These are phyloP conservation scores for Psococerastis gibbosa DNA, from an alignment of 2,888 invertebrate genomes.

Conservation along the genomic window DNA sequence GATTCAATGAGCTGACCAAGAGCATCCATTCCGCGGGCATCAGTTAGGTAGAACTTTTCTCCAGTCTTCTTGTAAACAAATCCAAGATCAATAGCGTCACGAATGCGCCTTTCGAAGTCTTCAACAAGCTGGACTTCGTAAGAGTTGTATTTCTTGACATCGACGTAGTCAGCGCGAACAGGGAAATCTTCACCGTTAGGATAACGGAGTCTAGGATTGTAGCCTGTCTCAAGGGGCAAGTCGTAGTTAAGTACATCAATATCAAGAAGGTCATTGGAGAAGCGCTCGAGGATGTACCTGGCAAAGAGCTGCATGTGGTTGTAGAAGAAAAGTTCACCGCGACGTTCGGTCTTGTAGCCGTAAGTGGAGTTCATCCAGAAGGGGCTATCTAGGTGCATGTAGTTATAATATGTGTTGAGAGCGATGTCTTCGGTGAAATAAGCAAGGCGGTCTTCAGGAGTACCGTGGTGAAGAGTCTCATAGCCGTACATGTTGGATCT, in stretches of 20 bases:
- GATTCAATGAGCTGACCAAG: conserved; percentile 25
- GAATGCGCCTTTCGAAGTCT: conserved; percentile 33
- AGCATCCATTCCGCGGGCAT: conserved; percentile 22
- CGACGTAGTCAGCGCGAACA: conserved; percentile 33
- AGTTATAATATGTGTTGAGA: conserved; percentile 44
- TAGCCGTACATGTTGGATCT: conserved; percentile 4
- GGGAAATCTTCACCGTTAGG: conserved; percentile 41
- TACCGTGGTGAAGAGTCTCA: conserved; percentile 24
- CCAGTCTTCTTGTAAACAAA: conserved; percentile 21
- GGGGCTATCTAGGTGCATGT: conserved; percentile 39
- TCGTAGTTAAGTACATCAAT: conserved; percentile 37
- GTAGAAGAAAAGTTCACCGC: conserved; percentile 43
- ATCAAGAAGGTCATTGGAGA: conserved; percentile 47
- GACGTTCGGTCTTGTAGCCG: conserved; percentile 31
- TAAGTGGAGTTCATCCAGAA: conserved; percentile 38
- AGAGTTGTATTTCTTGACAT: conserved; percentile 20
- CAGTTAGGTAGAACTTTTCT: conserved; percentile 18
- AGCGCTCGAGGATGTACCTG: conserved; percentile 54
- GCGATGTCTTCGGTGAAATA: conserved; percentile 55
- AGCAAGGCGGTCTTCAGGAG: conserved; percentile 36
- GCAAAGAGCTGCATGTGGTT: conserved; percentile 44
- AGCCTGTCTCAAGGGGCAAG: conserved; percentile 30
- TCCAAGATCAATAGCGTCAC: conserved; percentile 36
- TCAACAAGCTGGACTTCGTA: conserved; percentile 22
- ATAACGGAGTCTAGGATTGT: conserved; percentile 38